Evolutionary conservation across 2,888 invertebrate genomes (phyloP).

Genomic region (Netelia inedita): DNA sequence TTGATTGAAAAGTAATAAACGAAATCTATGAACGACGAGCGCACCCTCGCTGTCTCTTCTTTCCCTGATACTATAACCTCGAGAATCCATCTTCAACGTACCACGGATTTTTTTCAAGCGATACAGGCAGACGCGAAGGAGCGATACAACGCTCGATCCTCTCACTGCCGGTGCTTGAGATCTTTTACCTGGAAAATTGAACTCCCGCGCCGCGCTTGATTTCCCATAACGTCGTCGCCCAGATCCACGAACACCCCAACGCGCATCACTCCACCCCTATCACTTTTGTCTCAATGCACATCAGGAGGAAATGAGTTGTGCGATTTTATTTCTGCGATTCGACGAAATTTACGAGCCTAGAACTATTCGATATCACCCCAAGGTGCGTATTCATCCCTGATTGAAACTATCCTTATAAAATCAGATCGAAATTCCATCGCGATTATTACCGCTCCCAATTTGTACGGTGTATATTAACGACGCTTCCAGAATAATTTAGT

Average conservation of each 20-base stretch:
- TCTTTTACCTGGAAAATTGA: constrained; percentile 70
- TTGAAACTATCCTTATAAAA: neutral
- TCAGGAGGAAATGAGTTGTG: constrained; percentile 60
- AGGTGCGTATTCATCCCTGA: neutral
- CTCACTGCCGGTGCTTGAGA: constrained; percentile 39
- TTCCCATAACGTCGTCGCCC: constrained; percentile 66
- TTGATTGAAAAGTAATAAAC: constrained; percentile 72
- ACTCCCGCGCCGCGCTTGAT: constrained; percentile 65
- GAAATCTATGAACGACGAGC: constrained; percentile 63
- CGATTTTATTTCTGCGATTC: constrained; percentile 64
- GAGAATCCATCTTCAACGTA: constrained; percentile 19
- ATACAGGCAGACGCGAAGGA: constrained; percentile 41
- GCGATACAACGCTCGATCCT: constrained; percentile 45
- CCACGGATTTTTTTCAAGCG: constrained; percentile 40
- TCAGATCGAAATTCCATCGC: constrained; percentile 9
- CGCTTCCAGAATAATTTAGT: neutral
- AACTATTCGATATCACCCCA: constrained; percentile 47
- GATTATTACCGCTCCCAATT: neutral
- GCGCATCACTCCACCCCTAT: neutral
- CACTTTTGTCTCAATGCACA: neutral
- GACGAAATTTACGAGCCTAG: constrained; percentile 67
- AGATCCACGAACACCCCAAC: neutral
- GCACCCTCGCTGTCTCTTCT: constrained; percentile 18
- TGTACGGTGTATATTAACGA: neutral
- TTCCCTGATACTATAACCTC: constrained; percentile 8